These are phyloP conservation scores for Gasterosteus nipponicus DNA, from an alignment of 2,113 vertebrate species.

Conservation along the genomic window DNA sequence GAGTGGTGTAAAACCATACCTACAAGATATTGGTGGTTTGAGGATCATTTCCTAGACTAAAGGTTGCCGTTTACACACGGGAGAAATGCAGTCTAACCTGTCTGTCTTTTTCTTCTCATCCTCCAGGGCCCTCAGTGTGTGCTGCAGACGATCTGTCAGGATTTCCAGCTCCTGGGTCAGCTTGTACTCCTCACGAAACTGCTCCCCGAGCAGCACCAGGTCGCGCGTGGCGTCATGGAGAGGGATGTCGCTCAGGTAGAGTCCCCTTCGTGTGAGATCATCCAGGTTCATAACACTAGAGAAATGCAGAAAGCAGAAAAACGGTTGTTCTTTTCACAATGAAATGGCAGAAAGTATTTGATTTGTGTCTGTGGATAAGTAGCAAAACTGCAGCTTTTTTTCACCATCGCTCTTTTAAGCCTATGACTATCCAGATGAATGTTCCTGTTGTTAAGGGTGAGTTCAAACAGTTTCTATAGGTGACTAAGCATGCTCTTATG, in stretches of 20 bases:
- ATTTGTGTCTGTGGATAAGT: constrained; percentile 12
- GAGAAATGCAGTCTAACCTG: constrained; percentile 81
- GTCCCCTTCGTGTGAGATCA: constrained; percentile 92
- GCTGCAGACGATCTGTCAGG: constrained; percentile 95
- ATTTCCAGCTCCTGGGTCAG: constrained; percentile 98
- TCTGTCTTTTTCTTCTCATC: constrained; percentile 99
- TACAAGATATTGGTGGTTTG: neutral
- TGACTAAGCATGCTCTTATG: constrained; percentile 9
- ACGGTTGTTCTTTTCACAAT: neutral
- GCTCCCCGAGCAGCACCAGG: constrained; percentile 96
- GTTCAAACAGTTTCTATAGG: constrained; percentile 30
- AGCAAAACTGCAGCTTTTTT: neutral
- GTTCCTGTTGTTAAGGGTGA: constrained; percentile 18
- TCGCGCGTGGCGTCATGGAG: constrained; percentile 96
- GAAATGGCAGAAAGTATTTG: neutral
- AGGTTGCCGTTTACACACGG: neutral
- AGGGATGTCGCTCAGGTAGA: constrained; percentile 97
- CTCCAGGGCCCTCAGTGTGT: constrained; percentile 94
- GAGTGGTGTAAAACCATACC: neutral
- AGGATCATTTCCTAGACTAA: neutral
- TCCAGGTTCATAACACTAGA: constrained; percentile 97
- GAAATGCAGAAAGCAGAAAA: neutral
- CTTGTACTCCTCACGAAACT: constrained; percentile 98
- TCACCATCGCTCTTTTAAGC: constrained; percentile 2
- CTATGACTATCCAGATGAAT: constrained; percentile 22